phyloP scores from a whole-genome alignment of 2,113 vertebrate genomes.

The Platichthys flesus region DNA sequence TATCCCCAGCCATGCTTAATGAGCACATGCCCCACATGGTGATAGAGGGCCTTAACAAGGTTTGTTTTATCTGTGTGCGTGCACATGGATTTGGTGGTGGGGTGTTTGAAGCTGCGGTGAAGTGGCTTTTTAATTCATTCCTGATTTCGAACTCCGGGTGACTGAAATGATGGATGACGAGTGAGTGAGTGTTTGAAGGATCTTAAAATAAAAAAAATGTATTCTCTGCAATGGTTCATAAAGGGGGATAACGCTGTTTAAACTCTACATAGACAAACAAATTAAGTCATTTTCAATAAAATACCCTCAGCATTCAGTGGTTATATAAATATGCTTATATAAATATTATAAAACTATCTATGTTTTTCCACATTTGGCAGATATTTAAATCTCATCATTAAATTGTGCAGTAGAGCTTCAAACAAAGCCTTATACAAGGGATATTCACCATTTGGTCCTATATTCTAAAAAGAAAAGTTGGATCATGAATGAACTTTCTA shows the following conservation, averaged over 20 bases:
- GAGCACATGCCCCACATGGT: constrained; percentile 98
- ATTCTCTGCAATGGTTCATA: background rate
- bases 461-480: no score
- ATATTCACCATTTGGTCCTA: no score
- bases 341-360: background rate
- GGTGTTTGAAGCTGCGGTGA: background rate
- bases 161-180: constrained; percentile 2
- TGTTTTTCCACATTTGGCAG: background rate
- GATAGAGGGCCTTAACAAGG: constrained; percentile 99
- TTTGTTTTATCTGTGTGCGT: constrained; percentile 68
- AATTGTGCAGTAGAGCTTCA: no score
- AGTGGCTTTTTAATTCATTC: constrained; percentile 9
- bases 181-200: background rate
- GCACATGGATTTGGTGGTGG: background rate
- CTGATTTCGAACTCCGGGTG: constrained; percentile 19
- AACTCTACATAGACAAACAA: background rate
- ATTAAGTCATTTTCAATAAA: no score
- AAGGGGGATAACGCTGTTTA: constrained; percentile 31
- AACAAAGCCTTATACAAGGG: no score
- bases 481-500: no score
- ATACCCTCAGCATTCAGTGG: no score
- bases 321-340: background rate
- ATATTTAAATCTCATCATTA: background rate
- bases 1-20: constrained; percentile 97
- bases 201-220: background rate